Evolutionary conservation across 2,888 invertebrate species (phyloP).

Genomic region (Serripes groenlandicus): DNA sequence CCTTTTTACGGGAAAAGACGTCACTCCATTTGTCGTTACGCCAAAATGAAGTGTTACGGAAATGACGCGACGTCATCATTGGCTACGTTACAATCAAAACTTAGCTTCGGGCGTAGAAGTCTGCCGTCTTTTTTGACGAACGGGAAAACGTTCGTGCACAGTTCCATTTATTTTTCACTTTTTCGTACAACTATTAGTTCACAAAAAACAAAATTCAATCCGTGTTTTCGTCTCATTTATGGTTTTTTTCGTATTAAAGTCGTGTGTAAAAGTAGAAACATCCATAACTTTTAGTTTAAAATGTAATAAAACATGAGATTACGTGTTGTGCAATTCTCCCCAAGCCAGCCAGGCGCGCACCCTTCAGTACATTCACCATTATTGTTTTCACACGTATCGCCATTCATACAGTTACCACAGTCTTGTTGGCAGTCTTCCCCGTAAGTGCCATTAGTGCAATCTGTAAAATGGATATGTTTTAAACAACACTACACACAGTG

Average conservation of each 20-base stretch:
- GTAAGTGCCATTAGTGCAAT: conserved; percentile 37
- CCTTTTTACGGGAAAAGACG: no score
- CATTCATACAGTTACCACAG: conserved; percentile 7
- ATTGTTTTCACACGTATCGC: background rate
- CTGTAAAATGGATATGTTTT: no score
- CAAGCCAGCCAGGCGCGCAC: conserved; percentile 2
- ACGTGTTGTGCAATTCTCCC: background rate
- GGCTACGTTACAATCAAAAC: no score
- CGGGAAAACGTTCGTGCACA: no score
- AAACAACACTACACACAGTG: no score
- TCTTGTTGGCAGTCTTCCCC: conserved; percentile 47
- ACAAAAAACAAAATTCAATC: background rate
- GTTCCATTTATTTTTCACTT: no score
- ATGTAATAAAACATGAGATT: background rate
- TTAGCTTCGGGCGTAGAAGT: no score
- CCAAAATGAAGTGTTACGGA: no score
- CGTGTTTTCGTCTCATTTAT: background rate
- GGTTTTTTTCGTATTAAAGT: background rate
- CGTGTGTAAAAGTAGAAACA: background rate
- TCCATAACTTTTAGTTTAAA: background rate
- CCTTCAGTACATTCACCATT: background rate
- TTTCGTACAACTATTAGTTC: no score
- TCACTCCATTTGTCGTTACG: no score
- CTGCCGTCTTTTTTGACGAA: no score
- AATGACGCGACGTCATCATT: no score